Base-by-base conservation (phyloP, 1,140 invertebrate genomes). In the Drosophila quadrilineata region DNA sequence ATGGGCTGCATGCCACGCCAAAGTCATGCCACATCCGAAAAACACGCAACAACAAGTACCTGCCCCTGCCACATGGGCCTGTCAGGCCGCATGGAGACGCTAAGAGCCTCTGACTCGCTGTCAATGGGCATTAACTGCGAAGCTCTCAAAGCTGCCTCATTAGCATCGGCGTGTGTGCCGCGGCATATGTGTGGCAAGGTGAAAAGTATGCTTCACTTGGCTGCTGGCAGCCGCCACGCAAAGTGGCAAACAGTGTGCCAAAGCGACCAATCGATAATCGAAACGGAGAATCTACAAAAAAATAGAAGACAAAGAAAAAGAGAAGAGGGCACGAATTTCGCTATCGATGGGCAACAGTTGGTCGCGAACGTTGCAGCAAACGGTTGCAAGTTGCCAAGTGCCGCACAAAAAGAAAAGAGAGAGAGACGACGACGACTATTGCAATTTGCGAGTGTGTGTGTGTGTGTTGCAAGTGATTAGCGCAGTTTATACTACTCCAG, bases 181-280 rank as follows among this genome's bases (percentile, higher is more conserved):
- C 21, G 14, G 10, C 9, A 28, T 8, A 5, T 40, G 36, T 46
- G 26, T 41, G 12, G 35, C 53, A 85, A 45, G 73, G 79, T 73
- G 53, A 68, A 77, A 84, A 77, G 77, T 84, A 85, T 84, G 79
- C 79, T 77, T 84, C 73, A 71, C 41, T 73, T 53, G 9, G 58
- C 57, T 50, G 36, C 45, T 41, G 41, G 17, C 46, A 52, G 38
- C 29, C 43, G 43, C 28, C n/a, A n/a, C n/a, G n/a, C n/a, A n/a
- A n/a, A n/a, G n/a, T 57, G 45, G 19, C 31, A 17, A n/a, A 24
- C 48, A 50, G 52, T 31, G 43, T 26, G 52, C 19, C 9, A 28
- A 28, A 50, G 14, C 45, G 17, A 10, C 24, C 8, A 57, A 54
- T 63, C 50, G 59, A 46, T 46, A 77, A 52, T 21, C 45, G 50